These are phyloP conservation scores for Psettodes erumei DNA, from an alignment of 2,113 vertebrate genomes.

Conservation along the genomic window DNA sequence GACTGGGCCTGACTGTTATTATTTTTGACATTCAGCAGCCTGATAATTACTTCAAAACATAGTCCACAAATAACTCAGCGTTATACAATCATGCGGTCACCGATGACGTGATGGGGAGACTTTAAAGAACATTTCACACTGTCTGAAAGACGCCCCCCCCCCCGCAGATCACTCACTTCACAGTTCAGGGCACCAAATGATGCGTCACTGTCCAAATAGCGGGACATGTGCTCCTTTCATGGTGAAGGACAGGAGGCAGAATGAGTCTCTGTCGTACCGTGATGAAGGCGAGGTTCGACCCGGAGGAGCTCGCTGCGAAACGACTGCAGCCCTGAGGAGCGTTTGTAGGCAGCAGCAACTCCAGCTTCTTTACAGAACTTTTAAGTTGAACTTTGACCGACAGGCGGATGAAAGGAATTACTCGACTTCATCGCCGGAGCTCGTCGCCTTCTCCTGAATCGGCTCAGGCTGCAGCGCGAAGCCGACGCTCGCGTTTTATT, in stretches of 20 bases:
- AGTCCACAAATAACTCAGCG: too few species aligned
- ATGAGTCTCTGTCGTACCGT: conserved; percentile 10
- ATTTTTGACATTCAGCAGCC: not conserved
- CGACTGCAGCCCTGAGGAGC: not conserved
- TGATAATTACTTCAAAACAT: not conserved
- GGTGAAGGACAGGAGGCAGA: not conserved
- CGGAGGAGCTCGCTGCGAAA: not conserved
- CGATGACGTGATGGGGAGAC: not conserved
- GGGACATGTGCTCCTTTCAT: not conserved
- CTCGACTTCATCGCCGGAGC: not conserved
- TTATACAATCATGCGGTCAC: too few species aligned
- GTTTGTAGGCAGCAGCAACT: conserved; percentile 22
- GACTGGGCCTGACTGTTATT: not conserved
- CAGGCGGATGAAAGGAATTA: not conserved
- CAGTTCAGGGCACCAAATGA: conserved; percentile 2
- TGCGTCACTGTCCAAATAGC: conserved; percentile 23
- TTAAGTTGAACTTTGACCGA: not conserved
- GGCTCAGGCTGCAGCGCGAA: not conserved
- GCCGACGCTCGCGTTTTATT: not conserved
- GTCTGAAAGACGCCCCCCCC: not conserved
- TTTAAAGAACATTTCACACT: not conserved
- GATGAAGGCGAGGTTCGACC: conserved; percentile 23
- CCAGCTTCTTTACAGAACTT: not conserved
- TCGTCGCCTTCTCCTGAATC: not conserved
- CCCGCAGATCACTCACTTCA: conserved; percentile 23